Evolutionary conservation across 2,797 vertebrate genomes (phyloP).

Genomic region (Cyclura pinguis): DNA sequence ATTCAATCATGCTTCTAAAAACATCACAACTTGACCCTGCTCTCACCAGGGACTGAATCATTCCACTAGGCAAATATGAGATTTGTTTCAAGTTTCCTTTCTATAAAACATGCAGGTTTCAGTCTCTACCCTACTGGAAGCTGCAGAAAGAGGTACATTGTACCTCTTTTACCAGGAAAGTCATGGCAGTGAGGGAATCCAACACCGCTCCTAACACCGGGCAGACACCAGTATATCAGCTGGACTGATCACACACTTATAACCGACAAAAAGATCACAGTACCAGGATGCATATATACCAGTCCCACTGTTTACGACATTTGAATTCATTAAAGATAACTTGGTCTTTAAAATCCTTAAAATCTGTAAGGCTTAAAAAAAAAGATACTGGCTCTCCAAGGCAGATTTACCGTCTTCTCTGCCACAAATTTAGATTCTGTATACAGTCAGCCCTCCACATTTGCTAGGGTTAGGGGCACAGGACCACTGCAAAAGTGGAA

Average conservation of each 20-base stretch:
- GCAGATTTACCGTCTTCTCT: background rate
- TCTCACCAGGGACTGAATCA: background rate
- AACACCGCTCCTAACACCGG: background rate
- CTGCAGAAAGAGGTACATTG: background rate
- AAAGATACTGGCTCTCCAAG: background rate
- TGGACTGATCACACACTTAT: background rate
- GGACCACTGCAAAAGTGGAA: no score
- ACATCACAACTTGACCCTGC: background rate
- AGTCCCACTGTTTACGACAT: background rate
- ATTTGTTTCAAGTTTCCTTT: background rate
- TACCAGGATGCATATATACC: background rate
- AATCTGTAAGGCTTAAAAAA: background rate
- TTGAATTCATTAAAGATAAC: conserved; percentile 1
- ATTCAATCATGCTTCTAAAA: background rate
- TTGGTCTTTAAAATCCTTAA: background rate
- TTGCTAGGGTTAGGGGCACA: no score
- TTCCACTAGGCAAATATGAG: background rate
- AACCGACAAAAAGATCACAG: background rate
- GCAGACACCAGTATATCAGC: background rate
- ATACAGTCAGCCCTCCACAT: no score
- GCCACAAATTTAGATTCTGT: background rate
- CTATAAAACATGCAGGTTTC: background rate
- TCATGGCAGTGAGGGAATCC: background rate
- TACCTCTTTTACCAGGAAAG: background rate
- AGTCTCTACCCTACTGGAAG: background rate